Conservation (phyloP, 1,140 invertebrate genomes). For the Coelopa frigida region DNA sequence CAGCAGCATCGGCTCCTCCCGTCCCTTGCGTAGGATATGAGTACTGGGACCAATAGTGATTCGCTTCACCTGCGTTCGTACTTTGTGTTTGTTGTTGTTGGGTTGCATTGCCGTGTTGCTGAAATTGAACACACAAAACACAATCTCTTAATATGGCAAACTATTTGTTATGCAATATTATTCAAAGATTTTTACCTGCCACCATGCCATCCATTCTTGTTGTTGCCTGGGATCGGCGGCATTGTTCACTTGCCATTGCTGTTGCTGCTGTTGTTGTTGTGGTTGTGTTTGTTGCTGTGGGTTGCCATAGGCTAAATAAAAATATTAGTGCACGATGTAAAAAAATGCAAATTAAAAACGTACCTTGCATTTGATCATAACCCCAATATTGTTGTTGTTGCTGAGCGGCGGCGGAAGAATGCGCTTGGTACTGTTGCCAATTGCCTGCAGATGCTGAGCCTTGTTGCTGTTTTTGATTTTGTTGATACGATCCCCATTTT, state of each 20-base stretch:
- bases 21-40: conserved; percentile 30
- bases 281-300: no score
- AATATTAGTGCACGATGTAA: conserved; percentile 8
- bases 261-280: no score
- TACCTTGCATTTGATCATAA: conserved; percentile 40
- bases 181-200: conserved; percentile 28
- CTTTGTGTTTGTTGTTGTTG: conserved; percentile 21
- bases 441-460: conserved; percentile 21
- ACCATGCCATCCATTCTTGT: conserved; percentile 43
- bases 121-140: background rate
- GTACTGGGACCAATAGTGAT: conserved; percentile 45
- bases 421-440: conserved; percentile 23
- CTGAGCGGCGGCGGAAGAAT: conserved; percentile 18
- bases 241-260: conserved; percentile 36
- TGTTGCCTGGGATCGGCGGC: conserved; percentile 35
- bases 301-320: conserved; percentile 31
- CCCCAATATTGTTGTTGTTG: conserved; percentile 34
- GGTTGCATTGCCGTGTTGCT: conserved; percentile 13
- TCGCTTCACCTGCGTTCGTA: conserved; percentile 26
- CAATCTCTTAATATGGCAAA: background rate
- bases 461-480: conserved; percentile 24
- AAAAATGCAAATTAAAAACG: conserved; percentile 7
- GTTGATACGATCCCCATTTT: conserved; percentile 37
- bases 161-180: background rate
- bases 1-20: background rate